Evolutionary conservation across 2,888 invertebrate genomes (phyloP), one percentile per base, ranked within the genome.

Genomic region (Andrena camellia): DNA sequence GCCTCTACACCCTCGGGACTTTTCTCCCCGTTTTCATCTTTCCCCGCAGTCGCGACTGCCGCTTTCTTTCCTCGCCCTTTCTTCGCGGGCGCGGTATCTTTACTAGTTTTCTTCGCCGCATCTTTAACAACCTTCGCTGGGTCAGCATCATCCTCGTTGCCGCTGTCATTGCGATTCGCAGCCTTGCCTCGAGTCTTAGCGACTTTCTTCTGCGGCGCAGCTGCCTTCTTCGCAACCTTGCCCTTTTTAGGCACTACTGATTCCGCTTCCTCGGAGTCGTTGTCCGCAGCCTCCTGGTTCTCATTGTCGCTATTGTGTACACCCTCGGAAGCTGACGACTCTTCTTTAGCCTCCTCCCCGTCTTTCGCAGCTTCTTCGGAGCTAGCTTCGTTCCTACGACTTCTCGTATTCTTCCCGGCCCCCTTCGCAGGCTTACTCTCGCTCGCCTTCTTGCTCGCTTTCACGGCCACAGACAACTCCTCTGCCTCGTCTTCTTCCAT

Each of bases 151-250:
- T 83, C 54, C 50, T 76, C 76, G 7, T 54, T 69, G 3, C 26
- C 50, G 20, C 23, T 63, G 31, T 2, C 64, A 48, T 81, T 76
- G n/a, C 66, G 70, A 60, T 26, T 48, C 20, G 23, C 20, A 59
- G 59, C n/a, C 71, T 84, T 84, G 2, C 81, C 81, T 35, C 81
- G 78, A 10, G 71, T 20, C 59, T 72, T 82, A 1, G 26, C 20
- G 26, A n/a, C 17, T 54, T 50, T 83, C 20, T 74, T 82, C 60
- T 50, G 68, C 2, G 33, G 2, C 3, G 10, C 26, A 6, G n/a
- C 20, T 7, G n/a, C 54, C 2, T 81, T 83, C 8, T 71, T 81
- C 13, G 29, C 29, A 48, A 29, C 63, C 13, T 33, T 81, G 13
- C 81, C 78, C n/a, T 54, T 78, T 8, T 81, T 84, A 2, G 35